Percentiles rank a stretch among this genome's conserved stretches.
phyloP scores from a whole-genome alignment of 2,797 vertebrate species.

The Cirrhinus molitorella region DNA sequence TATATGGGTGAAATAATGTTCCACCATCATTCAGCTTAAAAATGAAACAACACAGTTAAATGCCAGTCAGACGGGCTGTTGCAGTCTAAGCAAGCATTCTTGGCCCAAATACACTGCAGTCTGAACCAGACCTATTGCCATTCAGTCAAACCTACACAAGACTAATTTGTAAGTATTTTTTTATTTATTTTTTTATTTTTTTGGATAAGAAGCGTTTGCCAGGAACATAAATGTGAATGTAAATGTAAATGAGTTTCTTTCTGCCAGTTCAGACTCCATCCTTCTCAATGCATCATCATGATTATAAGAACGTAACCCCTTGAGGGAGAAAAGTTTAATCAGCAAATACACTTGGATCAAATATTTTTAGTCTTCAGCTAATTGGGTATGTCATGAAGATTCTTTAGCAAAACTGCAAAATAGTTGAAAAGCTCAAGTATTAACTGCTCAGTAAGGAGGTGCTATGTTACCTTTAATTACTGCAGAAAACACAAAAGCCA shows the following conservation, averaged over 20 bases:
- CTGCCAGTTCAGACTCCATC: slow-evolving; percentile 40
- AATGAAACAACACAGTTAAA: neutral
- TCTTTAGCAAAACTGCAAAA: slow-evolving; percentile 19
- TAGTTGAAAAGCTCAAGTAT: neutral
- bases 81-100: neutral
- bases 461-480: slow-evolving; percentile 4
- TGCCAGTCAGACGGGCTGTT: neutral
- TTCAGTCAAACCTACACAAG: neutral
- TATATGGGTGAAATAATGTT: neutral
- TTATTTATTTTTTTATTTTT: no score
- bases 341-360: slow-evolving; percentile 12
- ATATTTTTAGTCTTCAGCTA: neutral
- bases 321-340: slow-evolving; percentile 28
- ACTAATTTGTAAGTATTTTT: neutral
- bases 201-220: neutral
- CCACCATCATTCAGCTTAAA: neutral
- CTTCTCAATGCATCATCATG: slow-evolving; percentile 33
- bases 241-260: slow-evolving; percentile 42
- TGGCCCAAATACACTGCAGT: neutral
- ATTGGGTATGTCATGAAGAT: neutral
- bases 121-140: neutral
- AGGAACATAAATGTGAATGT: slow-evolving; percentile 20
- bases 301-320: slow-evolving; percentile 34
- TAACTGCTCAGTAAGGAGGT: neutral
- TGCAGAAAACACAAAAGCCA: slow-evolving; percentile 6